Base-by-base conservation (phyloP, 2,888 invertebrate genomes). In the Drosophila peninsularis region DNA sequence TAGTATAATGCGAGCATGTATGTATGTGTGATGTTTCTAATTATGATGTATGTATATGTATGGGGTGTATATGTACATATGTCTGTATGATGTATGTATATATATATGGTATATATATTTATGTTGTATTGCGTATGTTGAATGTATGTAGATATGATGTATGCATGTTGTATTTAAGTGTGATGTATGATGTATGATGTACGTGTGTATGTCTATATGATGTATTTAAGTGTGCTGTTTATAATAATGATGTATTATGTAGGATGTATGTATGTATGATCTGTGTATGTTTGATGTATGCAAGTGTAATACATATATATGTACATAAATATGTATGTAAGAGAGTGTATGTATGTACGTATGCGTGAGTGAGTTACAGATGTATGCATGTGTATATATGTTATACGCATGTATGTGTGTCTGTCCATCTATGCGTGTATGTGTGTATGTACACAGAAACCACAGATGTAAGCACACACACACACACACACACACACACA, bases 371-470 rank as follows among this genome's bases (percentile, higher is more conserved):
- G 14, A 24, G 24, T 24, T n/a, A 24, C n/a, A 14, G 45, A 24
- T 30, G 30, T 7, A 30, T 7, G 30, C 7, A 30, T 30, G 30
- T 27, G 5, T 27, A 5, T 42, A 21, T 19, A 9, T 17, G 19
- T 41, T 41, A 17, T 30, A 17, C 30, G 30, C n/a, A 1, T 24
- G 14, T 24, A 55, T 32, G 36, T 62, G 13, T 41, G 37, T 54
- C 3, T 52, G 42, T 27, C 2, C 11, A 3, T 7, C 10, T 19
- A 9, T 32, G 32, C 14, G 5, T 27, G 17, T 34, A 21, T 57
- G 36, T 58, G 54, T 70, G 57, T 68, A 62, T 42, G 37, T 44
- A 24, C 44, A 44, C 10, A 44, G 44, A 24, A 44, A 24, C 24
- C 42, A 24, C 24, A 4, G 27, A 30, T 30, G 27, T 30, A 30